These are phyloP conservation scores for Andrena camellia DNA, from an alignment of 2,888 invertebrate species.

Conservation along the genomic window DNA sequence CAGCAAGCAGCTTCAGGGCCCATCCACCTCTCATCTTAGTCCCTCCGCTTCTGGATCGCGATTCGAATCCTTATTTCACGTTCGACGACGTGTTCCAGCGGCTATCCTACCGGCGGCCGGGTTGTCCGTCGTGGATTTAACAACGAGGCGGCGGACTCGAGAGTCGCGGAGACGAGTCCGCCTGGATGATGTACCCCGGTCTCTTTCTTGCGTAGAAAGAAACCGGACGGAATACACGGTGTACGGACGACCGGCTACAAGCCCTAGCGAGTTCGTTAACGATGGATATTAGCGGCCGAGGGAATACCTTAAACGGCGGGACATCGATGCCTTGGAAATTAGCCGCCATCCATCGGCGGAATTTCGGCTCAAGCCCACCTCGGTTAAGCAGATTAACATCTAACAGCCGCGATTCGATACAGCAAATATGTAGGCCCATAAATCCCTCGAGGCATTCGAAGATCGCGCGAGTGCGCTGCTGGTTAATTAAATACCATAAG, in stretches of 20 bases:
- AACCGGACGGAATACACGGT: constrained; percentile 62
- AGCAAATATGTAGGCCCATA: too few relatives aligned
- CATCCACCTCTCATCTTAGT: constrained; percentile 47
- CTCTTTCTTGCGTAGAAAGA: constrained; percentile 61
- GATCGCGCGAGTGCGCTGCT: constrained; percentile 3
- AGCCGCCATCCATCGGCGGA: neutral
- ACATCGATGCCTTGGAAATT: constrained; percentile 19
- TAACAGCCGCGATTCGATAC: constrained; percentile 1
- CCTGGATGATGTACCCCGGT: constrained; percentile 50
- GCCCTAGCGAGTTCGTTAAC: constrained; percentile 62
- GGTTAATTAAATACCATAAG: constrained; percentile 42
- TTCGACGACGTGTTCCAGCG: constrained; percentile 65
- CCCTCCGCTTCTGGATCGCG: constrained; percentile 50
- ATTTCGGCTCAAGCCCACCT: neutral
- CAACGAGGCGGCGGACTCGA: constrained; percentile 53
- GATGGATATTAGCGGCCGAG: constrained; percentile 59
- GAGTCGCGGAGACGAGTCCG: constrained; percentile 32
- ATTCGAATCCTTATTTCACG: constrained; percentile 68
- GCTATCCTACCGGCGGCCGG: constrained; percentile 48
- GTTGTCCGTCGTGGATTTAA: constrained; percentile 65
- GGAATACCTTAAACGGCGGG: constrained; percentile 34
- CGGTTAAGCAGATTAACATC: neutral
- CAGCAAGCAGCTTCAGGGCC: constrained; percentile 7
- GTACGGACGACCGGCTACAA: constrained; percentile 59
- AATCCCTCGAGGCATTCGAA: neutral